A percentile compares a stretch with the other conserved stretches of the same genome.
These are phyloP conservation scores for Silurus glanis DNA, from an alignment of 2,113 vertebrate genomes.

Conservation along the genomic window DNA sequence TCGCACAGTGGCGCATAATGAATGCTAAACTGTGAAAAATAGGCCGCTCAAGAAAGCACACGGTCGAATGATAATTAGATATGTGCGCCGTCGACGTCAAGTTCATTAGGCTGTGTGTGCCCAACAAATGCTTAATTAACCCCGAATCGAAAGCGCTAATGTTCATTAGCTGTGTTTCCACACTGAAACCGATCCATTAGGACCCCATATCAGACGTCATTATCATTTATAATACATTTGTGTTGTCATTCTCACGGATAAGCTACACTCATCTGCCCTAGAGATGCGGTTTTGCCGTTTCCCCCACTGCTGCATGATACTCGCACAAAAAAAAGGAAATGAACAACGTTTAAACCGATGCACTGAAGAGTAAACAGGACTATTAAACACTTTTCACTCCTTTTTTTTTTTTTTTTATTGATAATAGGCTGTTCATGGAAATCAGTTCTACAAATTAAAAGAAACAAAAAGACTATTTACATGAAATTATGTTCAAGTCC, in stretches of 20 bases:
- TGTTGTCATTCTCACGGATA: constrained; percentile 22
- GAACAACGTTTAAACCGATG: background rate
- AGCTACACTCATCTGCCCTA: background rate
- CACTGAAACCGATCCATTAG: constrained; percentile 42
- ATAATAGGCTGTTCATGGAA: constrained; percentile 42
- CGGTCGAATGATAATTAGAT: constrained; percentile 35
- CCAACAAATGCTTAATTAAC: constrained; percentile 49
- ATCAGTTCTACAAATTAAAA: constrained; percentile 56
- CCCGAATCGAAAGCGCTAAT: constrained; percentile 40
- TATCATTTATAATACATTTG: constrained; percentile 38
- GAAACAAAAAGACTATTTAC: constrained; percentile 63
- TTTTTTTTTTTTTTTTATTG: constrained; percentile 64
- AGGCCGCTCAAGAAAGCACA: constrained; percentile 23
- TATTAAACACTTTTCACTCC: background rate
- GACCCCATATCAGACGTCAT: constrained; percentile 17
- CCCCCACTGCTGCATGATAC: background rate
- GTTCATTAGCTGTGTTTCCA: constrained; percentile 47
- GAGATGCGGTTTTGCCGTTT: background rate
- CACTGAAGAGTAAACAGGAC: background rate
- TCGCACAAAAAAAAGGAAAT: background rate
- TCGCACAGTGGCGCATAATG: background rate
- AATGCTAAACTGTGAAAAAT: constrained; percentile 39
- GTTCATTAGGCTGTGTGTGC: constrained; percentile 25
- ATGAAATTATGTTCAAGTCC: constrained; percentile 56
- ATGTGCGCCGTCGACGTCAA: constrained; percentile 29